Evolutionary conservation across 53 echinoderm and acorn worm genomes (phyloP), one percentile per base, ranked within the genome.

Genomic region (Antedon mediterranea): DNA sequence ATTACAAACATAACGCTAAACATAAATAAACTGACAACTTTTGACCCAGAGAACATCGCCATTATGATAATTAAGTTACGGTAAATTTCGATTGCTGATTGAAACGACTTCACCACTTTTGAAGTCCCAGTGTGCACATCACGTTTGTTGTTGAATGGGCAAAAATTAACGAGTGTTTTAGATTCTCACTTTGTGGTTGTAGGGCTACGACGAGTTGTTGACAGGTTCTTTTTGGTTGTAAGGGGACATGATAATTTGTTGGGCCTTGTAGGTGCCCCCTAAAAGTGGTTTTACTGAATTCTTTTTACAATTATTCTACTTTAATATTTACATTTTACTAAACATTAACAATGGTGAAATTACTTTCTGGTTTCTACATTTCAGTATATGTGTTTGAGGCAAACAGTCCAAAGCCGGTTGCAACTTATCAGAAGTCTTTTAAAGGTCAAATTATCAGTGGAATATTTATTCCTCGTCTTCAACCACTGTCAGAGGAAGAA

Each of bases 31-130:
- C 83, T 94, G 30, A 78, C 85, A 43, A 89, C 94, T 28, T 87
- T 94, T 32, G 79, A 84, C 11, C 76, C 85, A 28, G 81, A 81
- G 29, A 83, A 81, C 31, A 31, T 91, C 73, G 73, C 73, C 15
- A 76, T 89, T 31, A 73, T 91, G 79, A 85, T 23, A 94, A 94
- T 43, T 87, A 82, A n/a, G n/a, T n/a, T n/a, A n/a, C n/a, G 27
- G 73, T 94, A 0, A 89, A 91, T 31, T 94, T 94, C 72, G 94
- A 94, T 33, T 94, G 94, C 34, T 86, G 94, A 3, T 43, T 89
- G 43, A 3, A 30, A 23, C 32, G 73, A 31, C 73, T 91, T 6
- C 77, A 83, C 23, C 83, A 91, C 30, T 0, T 81, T 76, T 29
- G 94, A 94, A 71, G 89, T 94, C 30, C 94, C 94, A 7, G 37